Evolutionary conservation across 2,888 invertebrate genomes (phyloP), one percentile per base, ranked within the genome.

Genomic region (Ischnus inquisitorius): DNA sequence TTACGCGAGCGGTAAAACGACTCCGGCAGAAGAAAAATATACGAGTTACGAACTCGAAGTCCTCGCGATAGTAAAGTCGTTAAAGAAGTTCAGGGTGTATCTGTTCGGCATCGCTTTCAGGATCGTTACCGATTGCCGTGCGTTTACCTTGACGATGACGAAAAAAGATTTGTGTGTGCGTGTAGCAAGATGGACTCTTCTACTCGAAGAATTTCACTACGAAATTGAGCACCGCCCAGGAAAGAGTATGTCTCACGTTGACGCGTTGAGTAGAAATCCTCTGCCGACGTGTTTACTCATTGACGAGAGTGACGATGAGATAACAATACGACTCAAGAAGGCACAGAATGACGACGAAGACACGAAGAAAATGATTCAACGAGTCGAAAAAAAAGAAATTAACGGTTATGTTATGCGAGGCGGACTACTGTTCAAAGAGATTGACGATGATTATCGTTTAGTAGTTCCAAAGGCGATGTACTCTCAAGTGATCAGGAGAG

Each of bases 61-160:
- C 0, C 81, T 89, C 4, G 89, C 88, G 0, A 82, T 89, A 0
- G 60, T 90, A 0, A 87, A 79, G 28, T 86, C 88, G 3, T 57
- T 88, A 12, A 79, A 86, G 16, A 86, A 85, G 39, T 89, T 90
- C 62, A 68, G 88, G 14, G 84, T 88, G 1, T 89, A 90, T 78
- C 57, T 90, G 10, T 41, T 87, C 8, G 89, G 89, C 12, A 85
- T 85, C 51, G 69, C 72, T 4, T 89, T 89, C 68, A 84, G 76
- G n/a, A 84, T 89, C 6, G 82, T 89, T 8, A 89, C 86, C 6
- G 89, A 89, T 78, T 88, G 88, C 68, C 72, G 71, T 28, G 86
- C 88, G 1, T 83, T 88, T 39, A 72, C 83, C n/a, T 68, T 86
- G 75, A 85, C 88, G 0, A 85, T 89, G 83, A 81, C 68, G 1